These are phyloP conservation scores for Panthera uncia DNA, from an alignment of 2,113 vertebrate genomes.

Conservation along the genomic window DNA sequence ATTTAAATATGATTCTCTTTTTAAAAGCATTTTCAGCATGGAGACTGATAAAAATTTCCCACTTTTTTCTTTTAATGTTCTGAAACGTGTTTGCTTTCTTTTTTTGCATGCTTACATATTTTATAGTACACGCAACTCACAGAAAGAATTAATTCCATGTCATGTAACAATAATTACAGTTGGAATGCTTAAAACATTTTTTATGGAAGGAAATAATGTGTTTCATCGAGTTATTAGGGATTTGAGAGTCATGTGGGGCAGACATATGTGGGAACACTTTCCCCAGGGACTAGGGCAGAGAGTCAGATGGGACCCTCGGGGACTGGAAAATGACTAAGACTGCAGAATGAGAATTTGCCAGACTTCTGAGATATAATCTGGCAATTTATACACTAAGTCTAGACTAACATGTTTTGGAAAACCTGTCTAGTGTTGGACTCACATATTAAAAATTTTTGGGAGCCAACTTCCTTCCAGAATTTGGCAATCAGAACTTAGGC, in stretches of 20 bases:
- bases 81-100: not conserved
- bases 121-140: not conserved
- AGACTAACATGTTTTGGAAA: not conserved
- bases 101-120: not conserved
- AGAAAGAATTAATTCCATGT: not conserved
- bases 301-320: not conserved
- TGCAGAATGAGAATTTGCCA: not conserved
- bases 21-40: not conserved
- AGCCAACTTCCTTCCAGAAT: not conserved
- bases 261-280: not conserved
- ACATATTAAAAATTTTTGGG: not conserved
- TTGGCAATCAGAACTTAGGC: not conserved
- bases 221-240: not conserved
- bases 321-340: not conserved
- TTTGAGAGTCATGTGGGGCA: not conserved
- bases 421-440: not conserved
- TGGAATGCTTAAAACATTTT: not conserved
- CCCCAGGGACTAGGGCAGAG: not conserved
- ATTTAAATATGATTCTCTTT: not conserved
- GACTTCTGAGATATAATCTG: not conserved
- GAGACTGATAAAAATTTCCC: not conserved
- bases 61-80: not conserved
- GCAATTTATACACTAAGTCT: not conserved
- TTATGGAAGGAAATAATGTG: not conserved
- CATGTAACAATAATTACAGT: not conserved